These are phyloP conservation scores for Typhlichthys subterraneus DNA, from an alignment of 2,797 vertebrate species.

Conservation along the genomic window DNA sequence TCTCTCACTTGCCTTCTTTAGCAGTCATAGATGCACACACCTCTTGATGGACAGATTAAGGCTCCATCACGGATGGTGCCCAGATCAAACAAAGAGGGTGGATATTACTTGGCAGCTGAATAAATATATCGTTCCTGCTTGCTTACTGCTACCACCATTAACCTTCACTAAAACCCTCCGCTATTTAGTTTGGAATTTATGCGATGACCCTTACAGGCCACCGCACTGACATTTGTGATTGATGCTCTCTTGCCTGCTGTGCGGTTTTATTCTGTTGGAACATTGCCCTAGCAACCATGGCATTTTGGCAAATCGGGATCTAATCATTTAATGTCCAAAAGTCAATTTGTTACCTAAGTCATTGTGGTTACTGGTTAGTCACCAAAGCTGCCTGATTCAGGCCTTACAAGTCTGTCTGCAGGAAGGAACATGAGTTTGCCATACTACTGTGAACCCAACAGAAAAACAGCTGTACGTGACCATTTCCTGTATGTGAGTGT, in stretches of 20 bases:
- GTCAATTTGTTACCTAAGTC: no score
- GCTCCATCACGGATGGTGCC: constrained; percentile 41
- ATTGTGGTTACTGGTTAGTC: constrained; percentile 4
- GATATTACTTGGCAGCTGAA: constrained; percentile 73
- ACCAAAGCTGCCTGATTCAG: constrained; percentile 40
- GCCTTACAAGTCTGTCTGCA: constrained; percentile 37
- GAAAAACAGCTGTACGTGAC: constrained; percentile 29
- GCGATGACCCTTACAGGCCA: constrained; percentile 53
- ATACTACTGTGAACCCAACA: constrained; percentile 20
- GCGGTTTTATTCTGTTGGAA: constrained; percentile 37
- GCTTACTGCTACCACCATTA: constrained; percentile 58
- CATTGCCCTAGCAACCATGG: constrained; percentile 51
- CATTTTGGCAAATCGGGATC: constrained; percentile 19
- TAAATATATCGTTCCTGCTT: constrained; percentile 63
- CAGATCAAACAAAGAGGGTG: constrained; percentile 60
- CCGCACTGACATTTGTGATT: constrained; percentile 60
- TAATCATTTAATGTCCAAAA: no score
- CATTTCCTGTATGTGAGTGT: constrained; percentile 36
- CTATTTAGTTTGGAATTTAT: constrained; percentile 67
- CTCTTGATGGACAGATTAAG: constrained; percentile 4
- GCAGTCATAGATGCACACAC: constrained; percentile 8
- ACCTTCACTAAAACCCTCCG: constrained; percentile 31
- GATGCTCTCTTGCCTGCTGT: constrained; percentile 52
- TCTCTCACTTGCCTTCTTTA: background rate
- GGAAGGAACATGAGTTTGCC: constrained; percentile 51